Evolutionary conservation across 2,888 invertebrate species (phyloP), one percentile per base, ranked within the genome.

Genomic region (Clivina fossor): DNA sequence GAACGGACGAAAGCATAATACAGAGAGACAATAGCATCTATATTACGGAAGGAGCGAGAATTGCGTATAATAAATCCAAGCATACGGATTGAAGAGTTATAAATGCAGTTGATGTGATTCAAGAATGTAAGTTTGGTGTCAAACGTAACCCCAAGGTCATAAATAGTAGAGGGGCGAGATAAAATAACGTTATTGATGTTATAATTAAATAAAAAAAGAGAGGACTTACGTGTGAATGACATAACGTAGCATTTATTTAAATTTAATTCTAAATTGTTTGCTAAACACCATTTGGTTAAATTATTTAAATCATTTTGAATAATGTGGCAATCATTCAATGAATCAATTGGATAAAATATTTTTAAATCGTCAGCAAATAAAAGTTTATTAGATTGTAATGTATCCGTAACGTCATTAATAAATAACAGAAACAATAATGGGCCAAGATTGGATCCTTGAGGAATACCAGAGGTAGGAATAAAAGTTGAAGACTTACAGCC

Each of bases 341-440:
- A 8, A 3, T 37, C 18, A 3, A 15, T 37, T 4, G 8, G 9
- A 13, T 8, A 37, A 37, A 13, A 37, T 2, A 37, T 4, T 37
- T 37, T 37, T 8, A 37, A 9, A 37, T 37, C 15, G 18, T 37
- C 37, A 3, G 37, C 37, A 37, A 37, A 37, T 13, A 37, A 15
- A 7, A 37, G 13, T 13, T 37, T 37, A 13, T 37, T 13, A 15
- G 8, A 3, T 37, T 37, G 11, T 3, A 37, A 3, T 37, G 18
- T 9, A 9, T n/a, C 9, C 4, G 3, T 37, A 7, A 37, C 15
- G 37, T 37, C 37, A 37, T n/a, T 37, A 3, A 37, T 37, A 13
- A 37, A 37, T 13, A 37, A 2, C 18, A 37, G 18, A 13, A 13
- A 37, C 11, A 33, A 13, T 11, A 33, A 13, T 4, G 5, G 33